Percentiles rank a stretch among this genome's conserved stretches.
Evolutionary conservation across 2,113 vertebrate genomes (phyloP).

Genomic region (Parus major): DNA sequence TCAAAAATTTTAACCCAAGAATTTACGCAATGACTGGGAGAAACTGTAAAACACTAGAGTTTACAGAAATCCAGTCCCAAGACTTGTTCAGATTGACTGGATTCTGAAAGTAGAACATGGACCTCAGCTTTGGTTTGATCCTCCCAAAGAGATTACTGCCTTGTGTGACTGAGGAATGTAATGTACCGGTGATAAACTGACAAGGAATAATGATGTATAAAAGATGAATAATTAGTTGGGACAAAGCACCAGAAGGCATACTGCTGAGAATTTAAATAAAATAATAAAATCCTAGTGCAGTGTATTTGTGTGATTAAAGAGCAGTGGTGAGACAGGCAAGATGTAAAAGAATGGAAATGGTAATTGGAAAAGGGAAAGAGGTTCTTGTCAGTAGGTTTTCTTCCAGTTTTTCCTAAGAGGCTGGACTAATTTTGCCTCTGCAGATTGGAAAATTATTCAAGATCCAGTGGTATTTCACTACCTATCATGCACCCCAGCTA

Average conservation of each 20-base stretch:
- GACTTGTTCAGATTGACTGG: neutral
- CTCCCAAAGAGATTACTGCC: neutral
- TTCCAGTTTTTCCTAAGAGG: neutral
- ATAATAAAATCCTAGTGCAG: neutral
- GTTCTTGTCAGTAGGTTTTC: neutral
- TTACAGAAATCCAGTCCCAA: neutral
- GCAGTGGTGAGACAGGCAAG: neutral
- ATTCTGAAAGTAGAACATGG: neutral
- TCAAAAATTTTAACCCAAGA: neutral
- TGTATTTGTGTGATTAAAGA: neutral
- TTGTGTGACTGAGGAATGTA: neutral
- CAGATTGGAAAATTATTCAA: neutral
- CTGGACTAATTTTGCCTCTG: neutral
- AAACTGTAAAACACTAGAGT: neutral
- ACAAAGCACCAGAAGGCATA: neutral
- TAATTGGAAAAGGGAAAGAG: neutral
- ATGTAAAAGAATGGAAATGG: neutral
- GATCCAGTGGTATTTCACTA: neutral
- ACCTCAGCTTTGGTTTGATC: neutral
- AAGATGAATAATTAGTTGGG: neutral
- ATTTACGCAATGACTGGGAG: neutral
- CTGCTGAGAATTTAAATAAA: neutral
- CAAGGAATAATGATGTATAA: neutral
- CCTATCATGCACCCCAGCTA: rapidly evolving
- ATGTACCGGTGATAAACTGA: neutral